A percentile compares a stretch with the other conserved stretches of the same genome.
Evolutionary conservation across 1,140 invertebrate genomes (phyloP).

Genomic region (Myzus persicae): DNA sequence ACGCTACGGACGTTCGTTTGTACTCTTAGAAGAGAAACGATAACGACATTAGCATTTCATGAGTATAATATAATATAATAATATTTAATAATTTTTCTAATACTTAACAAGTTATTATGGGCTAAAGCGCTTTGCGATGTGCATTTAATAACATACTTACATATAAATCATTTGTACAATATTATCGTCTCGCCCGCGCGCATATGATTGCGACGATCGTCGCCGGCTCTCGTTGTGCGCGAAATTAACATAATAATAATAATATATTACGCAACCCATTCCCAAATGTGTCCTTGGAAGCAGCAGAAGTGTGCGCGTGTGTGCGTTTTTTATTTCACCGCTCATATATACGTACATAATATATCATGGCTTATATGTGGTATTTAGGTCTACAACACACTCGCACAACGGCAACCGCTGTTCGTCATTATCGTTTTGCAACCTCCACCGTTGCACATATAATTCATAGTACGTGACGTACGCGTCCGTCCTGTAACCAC

Average conservation of each 20-base stretch:
- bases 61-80: no score
- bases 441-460: neutral
- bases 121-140: no score
- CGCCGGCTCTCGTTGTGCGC: neutral
- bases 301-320: neutral
- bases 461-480: neutral
- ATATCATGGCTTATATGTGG: neutral
- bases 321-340: slow-evolving; percentile 16
- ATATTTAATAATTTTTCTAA: no score
- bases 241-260: neutral
- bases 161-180: no score
- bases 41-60: no score
- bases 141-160: no score
- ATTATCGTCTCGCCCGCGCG: no score
- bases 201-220: neutral
- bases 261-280: slow-evolving; percentile 4
- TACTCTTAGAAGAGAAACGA: no score
- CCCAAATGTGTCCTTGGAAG: slow-evolving; percentile 9
- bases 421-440: slow-evolving; percentile 22
- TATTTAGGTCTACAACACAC: neutral
- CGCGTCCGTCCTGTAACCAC: neutral
- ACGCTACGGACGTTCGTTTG: no score
- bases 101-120: no score
- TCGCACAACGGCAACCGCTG: neutral
- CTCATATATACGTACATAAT: neutral